Percentiles rank a stretch among this genome's conserved stretches.
Evolutionary conservation across 2,888 invertebrate genomes (phyloP).

Genomic region (Ypsolopha sequella): DNA sequence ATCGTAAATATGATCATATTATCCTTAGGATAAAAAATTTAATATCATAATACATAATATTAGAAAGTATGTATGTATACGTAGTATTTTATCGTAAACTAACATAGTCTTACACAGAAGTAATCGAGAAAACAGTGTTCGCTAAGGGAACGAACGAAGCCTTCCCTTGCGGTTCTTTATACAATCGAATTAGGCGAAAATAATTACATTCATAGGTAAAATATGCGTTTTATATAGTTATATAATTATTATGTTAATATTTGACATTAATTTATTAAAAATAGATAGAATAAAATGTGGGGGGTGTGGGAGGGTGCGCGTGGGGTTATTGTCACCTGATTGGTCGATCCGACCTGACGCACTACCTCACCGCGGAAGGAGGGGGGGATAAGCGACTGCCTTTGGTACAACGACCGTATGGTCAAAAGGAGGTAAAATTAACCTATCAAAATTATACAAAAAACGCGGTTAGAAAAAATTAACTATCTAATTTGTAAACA

Average conservation of each 20-base stretch:
- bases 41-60: slow-evolving; percentile 66
- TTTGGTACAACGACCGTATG: not conserved
- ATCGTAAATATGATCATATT: slow-evolving; percentile 61
- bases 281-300: slow-evolving; percentile 69
- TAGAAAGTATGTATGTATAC: slow-evolving; percentile 62
- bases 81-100: slow-evolving; percentile 37
- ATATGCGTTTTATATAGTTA: slow-evolving; percentile 64
- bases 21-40: slow-evolving; percentile 68
- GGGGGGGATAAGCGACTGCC: not conserved
- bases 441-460: slow-evolving; percentile 16
- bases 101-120: slow-evolving; percentile 67
- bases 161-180: slow-evolving; percentile 64
- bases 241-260: slow-evolving; percentile 68
- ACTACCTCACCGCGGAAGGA: slow-evolving; percentile 25
- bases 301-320: slow-evolving; percentile 56
- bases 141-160: slow-evolving; percentile 62
- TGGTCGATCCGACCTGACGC: slow-evolving; percentile 24
- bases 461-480: slow-evolving; percentile 17
- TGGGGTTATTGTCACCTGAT: slow-evolving; percentile 18
- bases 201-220: slow-evolving; percentile 69
- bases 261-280: slow-evolving; percentile 68
- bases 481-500: slow-evolving; percentile 4
- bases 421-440: not conserved
- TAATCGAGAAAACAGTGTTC: slow-evolving; percentile 55
- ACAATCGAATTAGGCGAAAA: slow-evolving; percentile 70